Percentiles rank a stretch among this genome's conserved stretches.
phyloP scores from a whole-genome alignment of 2,113 vertebrate genomes.

The Emydocephalus ijimae region DNA sequence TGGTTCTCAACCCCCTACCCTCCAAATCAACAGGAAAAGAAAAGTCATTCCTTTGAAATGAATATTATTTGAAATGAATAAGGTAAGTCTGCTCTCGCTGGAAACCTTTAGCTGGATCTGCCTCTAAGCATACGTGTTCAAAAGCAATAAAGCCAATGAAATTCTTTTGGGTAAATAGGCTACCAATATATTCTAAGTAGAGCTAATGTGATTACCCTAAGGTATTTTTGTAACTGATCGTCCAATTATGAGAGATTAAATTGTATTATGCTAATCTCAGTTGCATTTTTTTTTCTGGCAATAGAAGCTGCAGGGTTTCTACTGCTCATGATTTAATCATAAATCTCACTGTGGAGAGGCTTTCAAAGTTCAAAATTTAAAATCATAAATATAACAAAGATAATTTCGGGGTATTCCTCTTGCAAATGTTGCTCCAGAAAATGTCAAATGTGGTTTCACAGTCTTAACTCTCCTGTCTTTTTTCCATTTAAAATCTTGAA shows the following conservation, averaged over 20 bases:
- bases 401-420: not conserved
- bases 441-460: not conserved
- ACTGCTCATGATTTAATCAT: conserved; percentile 5
- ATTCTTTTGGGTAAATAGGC: not conserved
- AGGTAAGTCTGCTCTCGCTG: not conserved
- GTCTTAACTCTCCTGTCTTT: not conserved
- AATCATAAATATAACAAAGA: not conserved
- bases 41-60: not conserved
- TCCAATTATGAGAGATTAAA: not conserved
- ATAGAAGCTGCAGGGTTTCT: not conserved
- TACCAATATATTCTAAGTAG: not conserved
- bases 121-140: not conserved
- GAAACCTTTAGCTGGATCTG: not conserved
- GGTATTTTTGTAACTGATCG: not conserved
- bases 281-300: not conserved
- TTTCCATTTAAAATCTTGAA: not conserved
- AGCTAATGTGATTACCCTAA: not conserved
- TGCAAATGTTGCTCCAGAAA: not conserved
- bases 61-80: not conserved
- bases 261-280: not conserved
- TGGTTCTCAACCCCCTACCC: not conserved
- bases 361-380: not conserved
- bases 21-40: not conserved
- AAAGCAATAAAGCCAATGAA: not conserved
- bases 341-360: not conserved